Conservation (phyloP, 2,113 vertebrate genomes). For the Colaptes auratus region DNA sequence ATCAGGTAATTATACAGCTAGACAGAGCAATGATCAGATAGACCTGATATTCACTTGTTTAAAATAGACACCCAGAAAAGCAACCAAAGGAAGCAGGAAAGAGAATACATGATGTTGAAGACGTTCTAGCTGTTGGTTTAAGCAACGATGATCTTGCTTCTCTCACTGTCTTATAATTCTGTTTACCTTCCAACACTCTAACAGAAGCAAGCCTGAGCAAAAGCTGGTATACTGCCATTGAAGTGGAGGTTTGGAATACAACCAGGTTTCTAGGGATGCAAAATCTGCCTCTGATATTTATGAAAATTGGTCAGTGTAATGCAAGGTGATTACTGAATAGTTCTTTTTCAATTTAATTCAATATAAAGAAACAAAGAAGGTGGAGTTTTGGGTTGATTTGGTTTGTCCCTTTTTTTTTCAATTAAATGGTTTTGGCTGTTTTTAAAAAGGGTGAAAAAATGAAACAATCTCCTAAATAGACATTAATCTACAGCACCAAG, state of each 20-base stretch:
- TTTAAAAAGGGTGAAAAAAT: not conserved
- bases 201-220: fast-evolving
- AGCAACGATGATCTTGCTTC: fast-evolving
- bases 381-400: no score
- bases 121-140: not conserved
- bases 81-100: not conserved
- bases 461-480: not conserved
- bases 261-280: not conserved
- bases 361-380: not conserved
- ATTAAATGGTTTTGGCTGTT: not conserved
- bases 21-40: not conserved
- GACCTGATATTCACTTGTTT: not conserved
- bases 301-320: not conserved
- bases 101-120: not conserved
- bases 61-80: not conserved
- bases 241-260: not conserved
- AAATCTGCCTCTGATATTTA: not conserved
- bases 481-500: not conserved
- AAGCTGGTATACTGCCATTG: not conserved
- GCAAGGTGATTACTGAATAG: not conserved
- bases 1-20: not conserved
- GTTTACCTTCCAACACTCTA: not conserved
- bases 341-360: not conserved
- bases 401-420: not conserved
- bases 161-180: fast-evolving